Base-by-base conservation (phyloP, 2,888 invertebrate species). In the Erebia aethiops region DNA sequence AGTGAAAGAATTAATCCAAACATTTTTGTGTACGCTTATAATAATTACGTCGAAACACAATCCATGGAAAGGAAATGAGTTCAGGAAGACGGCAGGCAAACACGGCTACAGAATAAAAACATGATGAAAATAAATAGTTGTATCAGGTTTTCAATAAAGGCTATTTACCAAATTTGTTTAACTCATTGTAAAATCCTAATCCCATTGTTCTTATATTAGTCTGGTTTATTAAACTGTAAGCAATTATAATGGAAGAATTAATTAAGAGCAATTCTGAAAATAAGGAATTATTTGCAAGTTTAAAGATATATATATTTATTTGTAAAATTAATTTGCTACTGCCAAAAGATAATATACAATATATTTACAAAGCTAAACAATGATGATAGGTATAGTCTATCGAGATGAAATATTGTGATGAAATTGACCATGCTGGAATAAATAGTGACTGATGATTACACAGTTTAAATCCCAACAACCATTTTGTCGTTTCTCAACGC, bases 31-130 rank as follows among this genome's bases (percentile, higher is more conserved):
- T 13, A 46, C 43, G 61, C 18, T 21, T 21, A 68, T 76, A 71
- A 72, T 67, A 69, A 18, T 70, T 64, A 65, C 71, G 58, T 71
- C 83, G 83, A 90, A 57, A 90, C 91, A 91, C 90, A 86, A 82
- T 90, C 90, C 92, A 92, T 92, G 92, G 92, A 92, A 83, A 91
- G 87, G 90, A 90, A 88, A 86, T 80, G 80, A 81, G 21, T 61
- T 63, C 82, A 81, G 81, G 74, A 71, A 81, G 76, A 74, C 77
- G 72, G 77, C 77, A 74, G 72, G 76, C 74, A 74, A 67, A 51
- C 52, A 67, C 69, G 51, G 67, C 61, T 58, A 67, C 71, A 74
- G 7, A 61, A 72, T 71, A 49, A 75, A 74, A 71, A 64, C 41
- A 54, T 9, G 54, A 46, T 65, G 41, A 35, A 52, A 54, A 54